Base-by-base conservation (phyloP, 2,888 invertebrate species). In the Poecilobothrus nobilitatus region DNA sequence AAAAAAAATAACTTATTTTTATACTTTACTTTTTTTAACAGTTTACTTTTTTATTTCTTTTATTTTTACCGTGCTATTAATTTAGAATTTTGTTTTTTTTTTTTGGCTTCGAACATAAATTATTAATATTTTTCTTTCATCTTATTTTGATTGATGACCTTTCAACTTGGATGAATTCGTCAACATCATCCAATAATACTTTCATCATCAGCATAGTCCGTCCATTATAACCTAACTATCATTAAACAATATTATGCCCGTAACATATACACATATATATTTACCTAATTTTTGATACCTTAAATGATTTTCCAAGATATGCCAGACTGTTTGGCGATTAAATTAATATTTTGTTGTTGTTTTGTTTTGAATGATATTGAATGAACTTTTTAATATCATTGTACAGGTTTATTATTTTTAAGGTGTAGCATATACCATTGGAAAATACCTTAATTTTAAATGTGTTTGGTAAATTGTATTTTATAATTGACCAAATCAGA, bases 141-240 rank as follows among this genome's bases (percentile, higher is more conserved):
- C 53, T 53, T 53, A 18, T 53, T 53, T 53, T 53, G 53, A 53
- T 53, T 53, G 53, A 53, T 53, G 53, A 53, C 53, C 53, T 53
- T 53, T 53, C 53, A 53, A 53, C 53, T 53, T 18, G 53, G 18
- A 53, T 53, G 53, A 53, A 53, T 53, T 53, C 53, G 53, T 53
- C 53, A 53, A 12, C 53, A 53, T 53, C 37, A 37, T 37, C 5
- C 37, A 37, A 37, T 37, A 37, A 1, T 37, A 37, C 27, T 37
- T 10, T 37, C 37, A 37, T 37, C 37, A 10, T 10, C 10, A 37
- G 1, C 37, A 37, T 37, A 12, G 37, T 37, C 27, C 2, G 2
- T 37, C 4, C 7, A 7, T 37, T 10, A 37, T 10, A 37, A 37
- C 37, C 12, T 37, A 27, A 27, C 27, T 27, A 27, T 27, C 27